Conservation (phyloP, 1,140 invertebrate genomes). For the Cydia fagiglandana region DNA sequence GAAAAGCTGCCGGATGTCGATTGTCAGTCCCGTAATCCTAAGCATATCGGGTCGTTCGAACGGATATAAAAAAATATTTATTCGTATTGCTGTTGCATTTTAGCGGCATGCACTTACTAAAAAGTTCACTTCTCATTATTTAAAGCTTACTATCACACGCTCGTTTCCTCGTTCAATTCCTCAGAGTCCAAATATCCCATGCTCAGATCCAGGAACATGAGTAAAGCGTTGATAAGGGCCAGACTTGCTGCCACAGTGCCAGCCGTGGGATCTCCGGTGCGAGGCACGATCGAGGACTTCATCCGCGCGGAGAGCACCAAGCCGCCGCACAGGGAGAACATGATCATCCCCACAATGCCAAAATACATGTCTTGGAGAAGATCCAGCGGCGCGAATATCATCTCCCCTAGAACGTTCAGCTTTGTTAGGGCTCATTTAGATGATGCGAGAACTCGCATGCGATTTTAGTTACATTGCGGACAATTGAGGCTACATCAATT, state of each 20-base stretch:
- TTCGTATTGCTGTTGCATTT: not conserved
- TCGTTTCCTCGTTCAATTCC: constrained; percentile 9
- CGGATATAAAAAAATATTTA: not conserved
- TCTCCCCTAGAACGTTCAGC: constrained; percentile 61
- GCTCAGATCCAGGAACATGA: constrained; percentile 69
- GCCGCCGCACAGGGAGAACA: constrained; percentile 62
- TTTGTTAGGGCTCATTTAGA: no score
- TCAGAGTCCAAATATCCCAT: constrained; percentile 43
- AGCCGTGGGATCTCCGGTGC: constrained; percentile 55
- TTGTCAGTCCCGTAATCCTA: not conserved
- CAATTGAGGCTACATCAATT: no score
- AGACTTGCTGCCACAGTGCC: constrained; percentile 50
- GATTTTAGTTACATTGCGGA: no score
- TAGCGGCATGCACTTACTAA: not conserved
- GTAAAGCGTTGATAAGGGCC: constrained; percentile 54
- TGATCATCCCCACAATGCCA: constrained; percentile 57
- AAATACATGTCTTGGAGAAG: constrained; percentile 73
- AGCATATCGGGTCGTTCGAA: not conserved
- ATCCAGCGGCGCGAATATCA: constrained; percentile 67
- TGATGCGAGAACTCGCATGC: no score
- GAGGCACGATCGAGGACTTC: constrained; percentile 44
- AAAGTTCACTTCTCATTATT: not conserved
- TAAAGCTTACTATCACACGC: constrained; percentile 13
- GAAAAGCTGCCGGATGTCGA: not conserved
- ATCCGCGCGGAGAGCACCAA: constrained; percentile 54